Percentiles rank a stretch among this genome's conserved stretches.
Evolutionary conservation across 92 coral and sea anemone genomes (phyloP).

Genomic region (Epizoanthus ramosus): DNA sequence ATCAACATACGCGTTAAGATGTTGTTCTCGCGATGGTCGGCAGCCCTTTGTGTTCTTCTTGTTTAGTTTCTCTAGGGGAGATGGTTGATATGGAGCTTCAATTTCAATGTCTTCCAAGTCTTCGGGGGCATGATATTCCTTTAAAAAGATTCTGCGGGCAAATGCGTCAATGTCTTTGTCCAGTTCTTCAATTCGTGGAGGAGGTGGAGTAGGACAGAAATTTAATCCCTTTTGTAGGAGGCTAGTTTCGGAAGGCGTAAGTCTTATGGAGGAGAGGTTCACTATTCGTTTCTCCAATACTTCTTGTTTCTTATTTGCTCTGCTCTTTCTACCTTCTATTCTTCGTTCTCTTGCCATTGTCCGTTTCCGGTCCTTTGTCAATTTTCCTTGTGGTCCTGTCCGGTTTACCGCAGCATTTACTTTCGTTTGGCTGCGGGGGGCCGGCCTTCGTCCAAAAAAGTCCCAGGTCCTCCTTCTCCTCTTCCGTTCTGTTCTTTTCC

Average conservation of each 20-base stretch:
- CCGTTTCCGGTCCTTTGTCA: slow-evolving; percentile 20
- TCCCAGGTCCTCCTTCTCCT: slow-evolving; percentile 17
- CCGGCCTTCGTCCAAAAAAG: slow-evolving; percentile 1
- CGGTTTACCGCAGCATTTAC: background rate
- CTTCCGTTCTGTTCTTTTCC: slow-evolving; percentile 18
- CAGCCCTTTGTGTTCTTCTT: no score
- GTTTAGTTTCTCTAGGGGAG: no score
- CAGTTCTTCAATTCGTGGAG: no score
- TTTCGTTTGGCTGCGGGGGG: slow-evolving; percentile 6
- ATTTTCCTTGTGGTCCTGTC: background rate
- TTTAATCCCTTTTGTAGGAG: slow-evolving; percentile 1
- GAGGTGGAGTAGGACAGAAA: no score
- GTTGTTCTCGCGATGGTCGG: no score
- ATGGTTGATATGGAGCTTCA: no score
- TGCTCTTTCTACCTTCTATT: slow-evolving; percentile 12
- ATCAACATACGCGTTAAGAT: no score
- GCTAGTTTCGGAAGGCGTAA: background rate
- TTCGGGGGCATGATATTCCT: no score
- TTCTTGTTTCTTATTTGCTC: slow-evolving; percentile 19
- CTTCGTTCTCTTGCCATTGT: slow-evolving; percentile 7
- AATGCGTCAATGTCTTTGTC: no score
- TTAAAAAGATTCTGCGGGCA: no score
- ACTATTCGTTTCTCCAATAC: slow-evolving; percentile 22
- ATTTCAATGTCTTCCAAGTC: no score
- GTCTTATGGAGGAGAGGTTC: background rate